These are phyloP conservation scores for Oryctes rhinoceros DNA, from an alignment of 1,140 invertebrate species.

Conservation along the genomic window DNA sequence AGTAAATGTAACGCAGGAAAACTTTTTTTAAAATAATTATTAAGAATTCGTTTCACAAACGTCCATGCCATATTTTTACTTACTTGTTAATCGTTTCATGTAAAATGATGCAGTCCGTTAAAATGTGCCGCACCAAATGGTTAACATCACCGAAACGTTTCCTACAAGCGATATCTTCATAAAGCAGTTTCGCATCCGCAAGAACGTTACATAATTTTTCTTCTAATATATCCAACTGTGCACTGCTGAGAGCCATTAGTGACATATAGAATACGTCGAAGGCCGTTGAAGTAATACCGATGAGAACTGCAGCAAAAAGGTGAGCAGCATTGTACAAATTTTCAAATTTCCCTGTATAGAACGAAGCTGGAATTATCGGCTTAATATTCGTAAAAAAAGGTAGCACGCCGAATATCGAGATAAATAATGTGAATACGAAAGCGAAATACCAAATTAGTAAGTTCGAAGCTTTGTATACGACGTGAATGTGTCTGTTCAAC, in stretches of 20 bases:
- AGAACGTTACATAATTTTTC: neutral
- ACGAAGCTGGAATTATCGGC: neutral
- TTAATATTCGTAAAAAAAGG: neutral
- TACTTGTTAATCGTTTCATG: neutral
- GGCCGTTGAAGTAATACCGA: neutral
- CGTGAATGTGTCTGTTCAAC: neutral
- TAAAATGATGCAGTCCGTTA: conserved; percentile 8
- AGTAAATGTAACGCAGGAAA: no score
- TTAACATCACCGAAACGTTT: neutral
- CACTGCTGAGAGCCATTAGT: neutral
- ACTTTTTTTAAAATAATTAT: no score
- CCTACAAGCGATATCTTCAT: neutral
- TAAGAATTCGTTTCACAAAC: no score
- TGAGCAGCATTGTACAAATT: neutral
- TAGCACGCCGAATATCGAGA: neutral
- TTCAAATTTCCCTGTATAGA: neutral
- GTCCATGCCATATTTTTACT: neutral
- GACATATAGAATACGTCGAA: neutral
- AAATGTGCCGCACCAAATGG: neutral
- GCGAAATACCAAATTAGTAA: neutral
- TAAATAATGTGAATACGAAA: neutral
- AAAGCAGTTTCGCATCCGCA: neutral
- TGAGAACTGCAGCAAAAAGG: neutral
- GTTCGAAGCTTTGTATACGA: no score
- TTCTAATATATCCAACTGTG: conserved; percentile 3